These are phyloP conservation scores for Pseudonaja textilis DNA, from an alignment of 2,113 vertebrate species.

Conservation along the genomic window DNA sequence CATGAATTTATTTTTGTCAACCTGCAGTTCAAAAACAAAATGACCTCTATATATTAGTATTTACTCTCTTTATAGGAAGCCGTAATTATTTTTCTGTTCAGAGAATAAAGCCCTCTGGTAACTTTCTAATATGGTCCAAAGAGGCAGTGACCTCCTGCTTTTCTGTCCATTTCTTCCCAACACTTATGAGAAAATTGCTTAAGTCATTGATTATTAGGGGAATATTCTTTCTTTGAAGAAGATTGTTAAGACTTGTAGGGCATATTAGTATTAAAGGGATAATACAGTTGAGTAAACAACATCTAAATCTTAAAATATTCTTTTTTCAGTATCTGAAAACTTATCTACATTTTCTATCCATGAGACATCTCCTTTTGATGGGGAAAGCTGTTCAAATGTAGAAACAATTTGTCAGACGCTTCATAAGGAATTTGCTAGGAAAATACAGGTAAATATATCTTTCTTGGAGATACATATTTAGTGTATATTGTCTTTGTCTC, in stretches of 20 bases:
- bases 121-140: background rate
- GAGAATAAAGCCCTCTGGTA: background rate
- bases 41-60: background rate
- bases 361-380: constrained; percentile 45
- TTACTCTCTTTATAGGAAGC: background rate
- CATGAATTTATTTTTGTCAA: background rate
- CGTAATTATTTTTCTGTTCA: background rate
- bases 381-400: constrained; percentile 51
- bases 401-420: constrained; percentile 73
- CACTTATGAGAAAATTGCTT: background rate
- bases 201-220: background rate
- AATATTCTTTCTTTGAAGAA: background rate
- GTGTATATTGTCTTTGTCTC: background rate
- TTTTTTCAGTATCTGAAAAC: constrained; percentile 56
- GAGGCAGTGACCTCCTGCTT: background rate
- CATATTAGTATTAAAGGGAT: background rate
- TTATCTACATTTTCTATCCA: constrained; percentile 49
- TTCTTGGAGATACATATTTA: background rate
- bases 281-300: background rate
- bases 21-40: background rate
- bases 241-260: background rate
- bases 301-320: background rate
- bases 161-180: background rate
- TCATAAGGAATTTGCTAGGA: constrained; percentile 78
- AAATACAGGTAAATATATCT: constrained; percentile 75